Evolutionary conservation across 2,888 invertebrate genomes (phyloP).

Genomic region (Lithophane socia): DNA sequence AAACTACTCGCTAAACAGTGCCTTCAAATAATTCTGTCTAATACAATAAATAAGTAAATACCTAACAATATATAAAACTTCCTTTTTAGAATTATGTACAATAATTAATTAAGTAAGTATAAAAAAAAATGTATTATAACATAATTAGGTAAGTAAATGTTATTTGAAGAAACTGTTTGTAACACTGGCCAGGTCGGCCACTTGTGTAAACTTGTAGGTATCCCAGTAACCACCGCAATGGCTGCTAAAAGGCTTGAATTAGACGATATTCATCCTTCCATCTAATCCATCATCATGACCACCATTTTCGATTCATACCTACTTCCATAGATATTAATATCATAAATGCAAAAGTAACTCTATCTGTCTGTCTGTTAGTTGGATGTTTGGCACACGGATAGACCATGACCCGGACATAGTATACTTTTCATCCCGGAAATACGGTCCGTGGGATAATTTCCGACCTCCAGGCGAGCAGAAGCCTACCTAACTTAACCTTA

Average conservation of each 20-base stretch:
- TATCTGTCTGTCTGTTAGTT: background rate
- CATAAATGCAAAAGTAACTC: background rate
- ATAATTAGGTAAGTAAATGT: background rate
- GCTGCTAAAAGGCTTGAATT: background rate
- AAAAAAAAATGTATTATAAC: no score
- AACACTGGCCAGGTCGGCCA: no score
- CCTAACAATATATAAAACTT: background rate
- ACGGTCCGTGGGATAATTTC: background rate
- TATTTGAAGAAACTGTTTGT: background rate
- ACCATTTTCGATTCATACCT: no score
- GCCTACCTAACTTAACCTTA: no score
- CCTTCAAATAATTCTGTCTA: constrained; percentile 22
- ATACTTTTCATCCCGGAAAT: background rate
- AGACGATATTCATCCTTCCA: background rate
- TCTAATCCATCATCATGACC: no score
- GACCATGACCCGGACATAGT: background rate
- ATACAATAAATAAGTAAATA: background rate
- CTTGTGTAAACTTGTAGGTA: background rate
- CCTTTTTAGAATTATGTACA: background rate
- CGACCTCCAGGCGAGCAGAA: no score
- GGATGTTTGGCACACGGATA: background rate
- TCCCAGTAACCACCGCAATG: background rate
- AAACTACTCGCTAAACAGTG: background rate
- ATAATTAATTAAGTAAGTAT: no score
- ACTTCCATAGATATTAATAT: background rate